phyloP scores from a whole-genome alignment of 2,113 vertebrate species.

The Brachyistius frenatus region DNA sequence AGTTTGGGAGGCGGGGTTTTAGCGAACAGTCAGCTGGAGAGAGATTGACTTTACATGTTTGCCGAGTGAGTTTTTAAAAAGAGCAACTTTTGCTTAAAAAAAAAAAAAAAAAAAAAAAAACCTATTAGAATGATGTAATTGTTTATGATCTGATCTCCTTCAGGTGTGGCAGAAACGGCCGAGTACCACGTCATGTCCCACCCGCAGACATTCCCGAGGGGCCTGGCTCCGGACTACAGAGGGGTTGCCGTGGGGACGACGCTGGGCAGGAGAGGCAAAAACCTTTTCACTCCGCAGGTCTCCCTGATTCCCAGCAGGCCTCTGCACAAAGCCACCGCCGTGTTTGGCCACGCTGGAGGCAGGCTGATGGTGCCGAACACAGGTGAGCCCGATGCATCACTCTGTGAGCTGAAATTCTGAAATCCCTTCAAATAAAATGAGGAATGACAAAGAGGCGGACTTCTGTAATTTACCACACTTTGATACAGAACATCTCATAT shows the following conservation, averaged over 20 bases:
- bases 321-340: constrained; percentile 85
- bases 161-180: constrained; percentile 87
- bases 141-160: constrained; percentile 27
- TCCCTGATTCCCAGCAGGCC: constrained; percentile 81
- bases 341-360: constrained; percentile 92
- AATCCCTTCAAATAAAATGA: background rate
- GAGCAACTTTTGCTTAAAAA: background rate
- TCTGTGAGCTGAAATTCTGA: background rate
- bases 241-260: constrained; percentile 71
- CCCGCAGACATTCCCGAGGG: constrained; percentile 91
- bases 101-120: background rate
- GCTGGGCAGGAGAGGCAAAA: constrained; percentile 85
- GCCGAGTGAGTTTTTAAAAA: background rate
- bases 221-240: constrained; percentile 83
- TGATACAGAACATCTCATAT: background rate
- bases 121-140: background rate
- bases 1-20: constrained; percentile 8
- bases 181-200: constrained; percentile 88
- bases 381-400: constrained; percentile 81
- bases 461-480: no score
- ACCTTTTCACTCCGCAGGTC: constrained; percentile 84
- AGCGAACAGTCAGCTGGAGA: constrained; percentile 10
- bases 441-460: no score
- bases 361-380: constrained; percentile 92
- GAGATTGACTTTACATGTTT: background rate